A percentile compares a stretch with the other conserved stretches of the same genome.
Evolutionary conservation across 1,140 invertebrate genomes (phyloP).

Genomic region (Sitodiplosis mosellana): DNA sequence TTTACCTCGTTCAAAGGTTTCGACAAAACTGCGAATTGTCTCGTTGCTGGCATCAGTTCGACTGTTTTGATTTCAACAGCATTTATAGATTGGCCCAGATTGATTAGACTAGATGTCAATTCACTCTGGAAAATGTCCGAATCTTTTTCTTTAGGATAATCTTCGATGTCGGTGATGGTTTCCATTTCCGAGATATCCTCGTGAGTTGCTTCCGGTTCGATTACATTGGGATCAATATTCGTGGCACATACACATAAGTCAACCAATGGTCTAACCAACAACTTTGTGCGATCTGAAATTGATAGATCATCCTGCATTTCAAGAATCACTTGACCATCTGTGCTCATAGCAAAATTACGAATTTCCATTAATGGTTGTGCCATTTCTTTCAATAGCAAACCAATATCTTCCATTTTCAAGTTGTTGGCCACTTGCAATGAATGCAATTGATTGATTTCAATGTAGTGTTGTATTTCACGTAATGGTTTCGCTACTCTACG

Average conservation of each 20-base stretch:
- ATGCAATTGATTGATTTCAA: no score
- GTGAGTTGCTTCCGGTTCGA: background rate
- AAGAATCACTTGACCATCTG: conserved; percentile 13
- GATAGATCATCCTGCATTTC: conserved; percentile 5
- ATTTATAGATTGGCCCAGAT: no score
- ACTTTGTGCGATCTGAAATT: background rate
- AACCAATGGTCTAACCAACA: conserved; percentile 3
- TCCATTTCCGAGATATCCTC: no score
- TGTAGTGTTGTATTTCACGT: no score
- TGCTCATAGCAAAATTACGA: conserved; percentile 13
- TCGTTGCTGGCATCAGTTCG: no score
- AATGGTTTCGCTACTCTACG: no score
- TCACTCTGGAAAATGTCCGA: no score
- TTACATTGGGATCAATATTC: background rate
- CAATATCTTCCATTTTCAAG: conserved; percentile 1
- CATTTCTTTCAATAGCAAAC: conserved; percentile 10
- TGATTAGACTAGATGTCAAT: no score
- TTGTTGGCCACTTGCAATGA: background rate
- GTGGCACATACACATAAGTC: conserved; percentile 3
- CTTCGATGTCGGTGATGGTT: no score
- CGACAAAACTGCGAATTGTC: no score
- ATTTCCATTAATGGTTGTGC: conserved; percentile 22
- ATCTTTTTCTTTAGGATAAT: no score
- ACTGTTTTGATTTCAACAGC: no score
- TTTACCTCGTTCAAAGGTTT: background rate